Conservation (phyloP, 92 coral and sea anemone genomes). For the Epizoanthus stellaris region DNA sequence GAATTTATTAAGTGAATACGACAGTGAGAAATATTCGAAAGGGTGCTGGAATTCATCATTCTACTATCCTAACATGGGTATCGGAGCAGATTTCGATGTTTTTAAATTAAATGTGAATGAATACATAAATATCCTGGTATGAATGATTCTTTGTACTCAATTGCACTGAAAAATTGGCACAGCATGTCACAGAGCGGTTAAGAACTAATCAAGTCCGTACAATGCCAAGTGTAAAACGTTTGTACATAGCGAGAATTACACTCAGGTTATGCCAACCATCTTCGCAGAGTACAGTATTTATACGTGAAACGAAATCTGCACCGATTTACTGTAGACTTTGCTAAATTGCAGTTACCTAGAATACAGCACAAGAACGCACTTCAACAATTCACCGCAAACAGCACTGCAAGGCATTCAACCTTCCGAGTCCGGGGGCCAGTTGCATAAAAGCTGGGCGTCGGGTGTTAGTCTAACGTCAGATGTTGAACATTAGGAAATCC, state of each 20-base stretch:
- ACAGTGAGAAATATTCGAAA: background rate
- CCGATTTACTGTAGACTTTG: conserved; percentile 19
- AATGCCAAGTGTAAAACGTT: background rate
- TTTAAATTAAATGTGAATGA: background rate
- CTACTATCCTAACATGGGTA: background rate
- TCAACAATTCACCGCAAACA: too few species aligned
- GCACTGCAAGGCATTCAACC: too few species aligned
- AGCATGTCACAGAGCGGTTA: background rate
- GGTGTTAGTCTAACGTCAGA: too few species aligned
- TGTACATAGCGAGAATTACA: background rate
- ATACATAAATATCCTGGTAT: background rate
- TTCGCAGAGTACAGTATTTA: background rate
- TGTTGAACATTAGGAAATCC: too few species aligned
- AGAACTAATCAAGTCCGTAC: background rate
- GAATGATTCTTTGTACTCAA: too few species aligned
- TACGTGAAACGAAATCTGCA: conserved; percentile 27
- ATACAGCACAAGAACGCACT: background rate
- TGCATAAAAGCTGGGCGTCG: too few species aligned
- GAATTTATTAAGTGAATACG: background rate
- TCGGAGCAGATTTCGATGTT: conserved; percentile 13
- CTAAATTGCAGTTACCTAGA: background rate
- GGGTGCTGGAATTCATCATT: background rate
- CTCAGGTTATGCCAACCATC: background rate
- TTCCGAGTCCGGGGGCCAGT: too few species aligned
- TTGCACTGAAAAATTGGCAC: background rate